These are phyloP conservation scores for Volucella inflata DNA, from an alignment of 2,888 invertebrate species.

Conservation along the genomic window DNA sequence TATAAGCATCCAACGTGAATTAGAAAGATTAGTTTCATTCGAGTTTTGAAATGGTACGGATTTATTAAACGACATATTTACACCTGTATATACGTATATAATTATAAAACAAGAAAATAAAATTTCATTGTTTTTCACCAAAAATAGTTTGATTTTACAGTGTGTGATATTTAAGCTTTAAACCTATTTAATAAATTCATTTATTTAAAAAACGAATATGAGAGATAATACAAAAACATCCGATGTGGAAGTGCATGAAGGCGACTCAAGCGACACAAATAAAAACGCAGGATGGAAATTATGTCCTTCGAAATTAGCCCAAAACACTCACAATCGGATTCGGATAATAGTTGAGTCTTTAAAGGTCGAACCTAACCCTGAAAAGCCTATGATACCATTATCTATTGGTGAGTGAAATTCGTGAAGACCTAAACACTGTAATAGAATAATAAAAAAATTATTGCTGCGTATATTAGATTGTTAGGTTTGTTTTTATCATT, in stretches of 20 bases:
- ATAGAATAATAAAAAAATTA: too few species aligned
- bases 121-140: neutral
- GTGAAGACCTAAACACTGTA: too few species aligned
- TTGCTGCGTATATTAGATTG: too few species aligned
- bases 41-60: conserved; percentile 78
- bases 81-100: neutral
- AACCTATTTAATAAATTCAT: too few species aligned
- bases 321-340: conserved; percentile 96
- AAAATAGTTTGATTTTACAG: conserved; percentile 63
- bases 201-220: conserved; percentile 4
- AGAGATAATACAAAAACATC: conserved; percentile 13
- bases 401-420: conserved; percentile 91
- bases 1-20: conserved; percentile 81
- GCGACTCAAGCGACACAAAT: conserved; percentile 73
- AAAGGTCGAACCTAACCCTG: conserved; percentile 95
- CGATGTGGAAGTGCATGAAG: conserved; percentile 82
- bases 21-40: conserved; percentile 81
- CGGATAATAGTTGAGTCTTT: conserved; percentile 96
- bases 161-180: conserved; percentile 1
- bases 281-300: conserved; percentile 88
- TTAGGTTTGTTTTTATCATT: too few species aligned
- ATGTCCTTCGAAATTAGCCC: conserved; percentile 90
- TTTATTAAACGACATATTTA: conserved; percentile 60
- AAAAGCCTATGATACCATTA: conserved; percentile 95
- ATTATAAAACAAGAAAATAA: conserved; percentile 19